A percentile compares a stretch with the other conserved stretches of the same genome.
These are phyloP conservation scores for Epizoanthus rinbou DNA, from an alignment of 92 coral and sea anemone genomes.

Conservation along the genomic window DNA sequence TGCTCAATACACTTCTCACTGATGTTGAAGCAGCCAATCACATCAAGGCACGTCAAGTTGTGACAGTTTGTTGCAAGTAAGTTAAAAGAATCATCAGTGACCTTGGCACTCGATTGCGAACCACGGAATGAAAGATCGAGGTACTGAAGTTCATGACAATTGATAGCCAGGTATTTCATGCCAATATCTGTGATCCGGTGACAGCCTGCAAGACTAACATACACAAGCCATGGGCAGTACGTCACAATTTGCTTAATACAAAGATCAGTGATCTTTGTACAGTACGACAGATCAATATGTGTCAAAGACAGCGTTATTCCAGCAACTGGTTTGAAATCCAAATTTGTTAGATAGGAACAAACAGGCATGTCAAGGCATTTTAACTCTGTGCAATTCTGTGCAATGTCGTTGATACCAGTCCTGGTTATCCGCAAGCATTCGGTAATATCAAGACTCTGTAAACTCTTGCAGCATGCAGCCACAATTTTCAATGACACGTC, in stretches of 20 bases:
- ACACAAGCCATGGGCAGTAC: constrained; percentile 57
- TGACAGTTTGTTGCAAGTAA: constrained; percentile 63
- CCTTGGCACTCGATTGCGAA: constrained; percentile 68
- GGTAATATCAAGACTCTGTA: constrained; percentile 61
- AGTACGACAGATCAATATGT: constrained; percentile 71
- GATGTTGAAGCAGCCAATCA: constrained; percentile 76
- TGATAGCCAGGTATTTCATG: constrained; percentile 52
- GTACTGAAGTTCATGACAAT: constrained; percentile 62
- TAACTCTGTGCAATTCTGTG: constrained; percentile 71
- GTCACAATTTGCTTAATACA: constrained; percentile 61
- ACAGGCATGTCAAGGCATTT: constrained; percentile 77
- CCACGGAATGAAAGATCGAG: constrained; percentile 81
- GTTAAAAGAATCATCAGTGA: constrained; percentile 64
- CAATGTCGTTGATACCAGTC: constrained; percentile 65
- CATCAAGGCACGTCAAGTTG: constrained; percentile 64
- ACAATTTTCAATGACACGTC: constrained; percentile 71
- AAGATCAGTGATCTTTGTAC: constrained; percentile 75
- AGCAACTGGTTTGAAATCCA: constrained; percentile 59
- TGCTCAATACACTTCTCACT: constrained; percentile 51
- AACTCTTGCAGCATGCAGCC: constrained; percentile 64
- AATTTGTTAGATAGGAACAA: constrained; percentile 67
- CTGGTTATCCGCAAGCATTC: constrained; percentile 79
- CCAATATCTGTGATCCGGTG: constrained; percentile 79
- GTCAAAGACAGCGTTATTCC: constrained; percentile 38
- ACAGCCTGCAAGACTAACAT: constrained; percentile 79